Base-by-base conservation (phyloP, 1,140 invertebrate genomes). In the Trypoxylus dichotomus region DNA sequence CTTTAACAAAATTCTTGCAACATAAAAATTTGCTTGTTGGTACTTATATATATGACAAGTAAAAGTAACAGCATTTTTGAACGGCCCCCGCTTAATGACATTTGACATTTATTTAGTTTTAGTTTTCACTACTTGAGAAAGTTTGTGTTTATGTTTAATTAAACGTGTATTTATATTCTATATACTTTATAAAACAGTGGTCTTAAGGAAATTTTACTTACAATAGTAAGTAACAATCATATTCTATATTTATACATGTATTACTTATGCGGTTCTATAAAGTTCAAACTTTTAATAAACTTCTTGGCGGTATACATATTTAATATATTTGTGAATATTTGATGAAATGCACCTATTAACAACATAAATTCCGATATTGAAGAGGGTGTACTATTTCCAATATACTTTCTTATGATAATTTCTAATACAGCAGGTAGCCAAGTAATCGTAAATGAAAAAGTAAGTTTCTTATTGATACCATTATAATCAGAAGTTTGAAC, bases 391-490 rank as follows among this genome's bases (percentile, higher is more conserved):
- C n/a, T 47, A 21, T 81, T 27, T 10, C 47, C 42, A n/a, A 81
- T 60, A 47, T 73, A 80, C 21, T 71, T 76, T 42, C 76, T 80
- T 15, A 74, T 41, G 24, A 81, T 76, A 37, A 80, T 19, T 13
- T 81, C 79, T 32, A 80, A 19, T n/a, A 79, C 41, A 71, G 75
- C 76, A 19, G 79, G 76, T 63, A 81, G 76, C 80, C 80, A 81
- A 3, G 77, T 27, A 8, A 68, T 27, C 19, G 74, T 37, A 25
- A 81, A 81, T 24, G n/a, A 72, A n/a, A 79, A 32, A 21, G 78
- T 54, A 47, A 68, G 58, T 32, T 76, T 76, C 0, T 63, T 77
- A 10, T 63, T 77, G n/a, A 13, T 47, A 13, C 13, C 19, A 54
- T 37, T 37, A 37, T 37, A 37, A 37, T 8, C 32, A 37, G 32